Conservation (phyloP, 2,113 vertebrate genomes). For the Pseudorasbora parva region DNA sequence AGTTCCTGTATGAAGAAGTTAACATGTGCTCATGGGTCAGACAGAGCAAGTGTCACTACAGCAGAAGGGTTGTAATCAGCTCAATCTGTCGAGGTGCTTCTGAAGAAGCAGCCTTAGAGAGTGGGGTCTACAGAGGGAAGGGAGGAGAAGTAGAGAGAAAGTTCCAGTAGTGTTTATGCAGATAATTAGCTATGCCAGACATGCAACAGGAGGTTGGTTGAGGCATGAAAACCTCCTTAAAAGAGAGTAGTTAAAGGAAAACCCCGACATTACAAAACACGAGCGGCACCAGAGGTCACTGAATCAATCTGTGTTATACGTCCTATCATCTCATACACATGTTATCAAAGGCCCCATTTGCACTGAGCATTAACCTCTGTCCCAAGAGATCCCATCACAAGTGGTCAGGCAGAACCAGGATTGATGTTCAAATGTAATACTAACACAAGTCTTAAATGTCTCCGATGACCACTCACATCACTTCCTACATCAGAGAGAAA, state of each 20-base stretch:
- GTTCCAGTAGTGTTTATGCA: neutral
- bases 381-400: constrained; percentile 8
- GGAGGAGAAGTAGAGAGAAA: neutral
- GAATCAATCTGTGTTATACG: neutral
- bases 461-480: too few relatives aligned
- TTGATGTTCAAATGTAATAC: neutral
- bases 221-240: neutral
- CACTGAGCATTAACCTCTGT: neutral
- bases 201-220: neutral
- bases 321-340: neutral
- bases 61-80: constrained; percentile 1
- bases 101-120: neutral
- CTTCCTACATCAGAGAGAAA: too few relatives aligned
- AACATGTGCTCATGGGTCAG: constrained; percentile 7
- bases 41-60: neutral
- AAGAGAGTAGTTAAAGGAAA: neutral
- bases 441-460: neutral
- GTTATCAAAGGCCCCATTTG: neutral
- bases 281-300: neutral
- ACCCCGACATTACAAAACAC: constrained; percentile 4
- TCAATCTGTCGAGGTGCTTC: constrained; percentile 20
- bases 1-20: neutral
- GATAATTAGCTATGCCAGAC: neutral
- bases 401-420: neutral
- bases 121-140: neutral